phyloP scores from a whole-genome alignment of 1,140 invertebrate species.

The Tetraneura akinire region DNA sequence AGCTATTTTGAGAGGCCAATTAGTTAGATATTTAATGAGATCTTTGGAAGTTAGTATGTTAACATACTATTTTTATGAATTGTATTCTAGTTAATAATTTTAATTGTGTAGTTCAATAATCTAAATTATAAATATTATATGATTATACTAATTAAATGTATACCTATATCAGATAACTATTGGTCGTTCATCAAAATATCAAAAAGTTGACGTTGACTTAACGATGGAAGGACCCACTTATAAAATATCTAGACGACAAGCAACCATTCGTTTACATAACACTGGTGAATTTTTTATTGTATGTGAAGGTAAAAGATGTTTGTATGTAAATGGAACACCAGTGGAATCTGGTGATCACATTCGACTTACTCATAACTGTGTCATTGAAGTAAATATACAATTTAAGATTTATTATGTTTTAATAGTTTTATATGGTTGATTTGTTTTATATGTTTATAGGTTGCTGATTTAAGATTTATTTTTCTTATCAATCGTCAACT shows the following conservation, averaged over 20 bases:
- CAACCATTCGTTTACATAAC: constrained; percentile 84
- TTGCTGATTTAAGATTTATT: constrained; percentile 85
- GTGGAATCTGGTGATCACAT: constrained; percentile 83
- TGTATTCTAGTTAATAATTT: too few species aligned
- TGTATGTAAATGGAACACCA: constrained; percentile 91
- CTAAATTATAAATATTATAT: too few species aligned
- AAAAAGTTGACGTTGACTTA: constrained; percentile 93
- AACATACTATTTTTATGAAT: too few species aligned
- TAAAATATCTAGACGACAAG: constrained; percentile 84
- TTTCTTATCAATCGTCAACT: constrained; percentile 92
- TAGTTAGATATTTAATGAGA: constrained; percentile 92
- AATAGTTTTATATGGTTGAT: too few species aligned
- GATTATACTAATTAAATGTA: too few species aligned
- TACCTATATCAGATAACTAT: constrained; percentile 75
- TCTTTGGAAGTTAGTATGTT: constrained; percentile 78
- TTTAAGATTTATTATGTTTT: too few species aligned
- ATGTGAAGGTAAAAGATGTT: constrained; percentile 92
- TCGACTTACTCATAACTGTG: constrained; percentile 88
- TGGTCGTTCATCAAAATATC: constrained; percentile 85
- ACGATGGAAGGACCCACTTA: constrained; percentile 85
- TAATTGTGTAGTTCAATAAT: too few species aligned
- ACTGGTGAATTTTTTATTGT: constrained; percentile 92
- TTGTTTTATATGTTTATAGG: constrained; percentile 61
- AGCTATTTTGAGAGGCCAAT: constrained; percentile 86
- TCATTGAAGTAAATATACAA: constrained; percentile 78